Conservation (phyloP, 2,113 vertebrate genomes). For the Montifringilla adamsi region DNA sequence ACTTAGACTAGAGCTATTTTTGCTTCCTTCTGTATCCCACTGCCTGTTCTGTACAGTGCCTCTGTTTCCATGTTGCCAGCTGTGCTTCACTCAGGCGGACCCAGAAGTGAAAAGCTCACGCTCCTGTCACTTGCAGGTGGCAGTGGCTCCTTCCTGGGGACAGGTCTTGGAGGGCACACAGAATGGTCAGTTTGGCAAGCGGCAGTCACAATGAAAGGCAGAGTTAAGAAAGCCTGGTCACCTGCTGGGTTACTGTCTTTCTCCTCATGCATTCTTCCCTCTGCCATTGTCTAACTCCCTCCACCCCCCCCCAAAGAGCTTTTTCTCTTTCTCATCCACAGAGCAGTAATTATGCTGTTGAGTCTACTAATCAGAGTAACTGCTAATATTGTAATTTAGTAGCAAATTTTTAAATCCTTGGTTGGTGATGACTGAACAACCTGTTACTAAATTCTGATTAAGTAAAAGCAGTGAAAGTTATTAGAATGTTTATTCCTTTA, state of each 20-base stretch:
- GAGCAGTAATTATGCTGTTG: background rate
- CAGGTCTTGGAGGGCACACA: accelerated
- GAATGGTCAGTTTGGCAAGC: background rate
- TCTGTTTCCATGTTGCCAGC: background rate
- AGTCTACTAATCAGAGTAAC: background rate
- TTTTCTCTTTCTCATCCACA: background rate
- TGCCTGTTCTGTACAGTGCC: background rate
- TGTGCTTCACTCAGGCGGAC: background rate
- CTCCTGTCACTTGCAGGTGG: too few relatives aligned
- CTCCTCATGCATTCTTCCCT: background rate
- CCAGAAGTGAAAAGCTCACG: background rate
- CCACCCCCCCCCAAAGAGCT: accelerated
- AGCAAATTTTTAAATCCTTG: background rate
- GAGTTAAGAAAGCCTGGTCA: background rate
- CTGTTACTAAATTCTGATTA: background rate
- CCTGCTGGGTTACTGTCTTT: background rate
- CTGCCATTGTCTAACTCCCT: background rate
- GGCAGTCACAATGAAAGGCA: background rate
- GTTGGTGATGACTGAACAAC: background rate
- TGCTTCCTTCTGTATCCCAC: background rate
- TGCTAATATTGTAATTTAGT: background rate
- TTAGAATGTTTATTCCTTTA: background rate
- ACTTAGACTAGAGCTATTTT: background rate
- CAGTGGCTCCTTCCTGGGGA: background rate
- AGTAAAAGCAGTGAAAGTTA: background rate